Evolutionary conservation across 35 echinoderm and acorn worm genomes (phyloP).

Genomic region (Nesometra sesokonis): DNA sequence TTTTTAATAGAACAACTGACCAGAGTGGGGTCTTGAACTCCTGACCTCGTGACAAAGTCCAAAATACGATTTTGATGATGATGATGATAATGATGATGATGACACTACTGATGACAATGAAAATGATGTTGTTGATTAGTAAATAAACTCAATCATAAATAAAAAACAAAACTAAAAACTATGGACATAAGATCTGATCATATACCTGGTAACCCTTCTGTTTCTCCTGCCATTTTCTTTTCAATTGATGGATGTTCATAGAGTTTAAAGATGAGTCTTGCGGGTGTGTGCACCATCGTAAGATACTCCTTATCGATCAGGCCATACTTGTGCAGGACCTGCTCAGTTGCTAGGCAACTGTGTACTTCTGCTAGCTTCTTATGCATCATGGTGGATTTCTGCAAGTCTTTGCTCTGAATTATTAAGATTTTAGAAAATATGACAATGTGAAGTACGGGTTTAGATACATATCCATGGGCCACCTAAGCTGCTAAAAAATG

Average conservation of each 20-base stretch:
- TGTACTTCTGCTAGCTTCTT: constrained; percentile 45
- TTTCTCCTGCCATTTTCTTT: constrained; percentile 28
- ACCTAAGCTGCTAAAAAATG: too few relatives aligned
- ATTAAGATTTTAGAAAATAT: background rate
- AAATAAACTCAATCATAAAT: too few relatives aligned
- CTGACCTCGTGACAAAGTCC: too few relatives aligned
- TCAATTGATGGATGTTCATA: constrained; percentile 84
- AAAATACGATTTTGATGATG: too few relatives aligned
- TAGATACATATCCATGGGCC: too few relatives aligned
- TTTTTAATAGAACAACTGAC: too few relatives aligned
- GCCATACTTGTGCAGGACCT: constrained; percentile 48
- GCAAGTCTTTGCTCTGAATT: constrained; percentile 36
- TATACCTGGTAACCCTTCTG: constrained; percentile 52
- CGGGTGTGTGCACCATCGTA: constrained; percentile 39
- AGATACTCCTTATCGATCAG: constrained; percentile 31
- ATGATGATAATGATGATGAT: too few relatives aligned
- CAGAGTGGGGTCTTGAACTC: too few relatives aligned
- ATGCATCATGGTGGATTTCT: constrained; percentile 42
- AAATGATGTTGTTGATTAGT: too few relatives aligned
- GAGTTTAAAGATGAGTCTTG: constrained; percentile 57
- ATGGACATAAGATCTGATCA: too few relatives aligned
- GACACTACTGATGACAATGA: too few relatives aligned
- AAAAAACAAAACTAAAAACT: too few relatives aligned
- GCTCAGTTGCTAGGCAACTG: constrained; percentile 63
- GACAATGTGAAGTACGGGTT: background rate